Evolutionary conservation across 2,113 vertebrate genomes (phyloP).

Genomic region (Chlorodrepanis virens): DNA sequence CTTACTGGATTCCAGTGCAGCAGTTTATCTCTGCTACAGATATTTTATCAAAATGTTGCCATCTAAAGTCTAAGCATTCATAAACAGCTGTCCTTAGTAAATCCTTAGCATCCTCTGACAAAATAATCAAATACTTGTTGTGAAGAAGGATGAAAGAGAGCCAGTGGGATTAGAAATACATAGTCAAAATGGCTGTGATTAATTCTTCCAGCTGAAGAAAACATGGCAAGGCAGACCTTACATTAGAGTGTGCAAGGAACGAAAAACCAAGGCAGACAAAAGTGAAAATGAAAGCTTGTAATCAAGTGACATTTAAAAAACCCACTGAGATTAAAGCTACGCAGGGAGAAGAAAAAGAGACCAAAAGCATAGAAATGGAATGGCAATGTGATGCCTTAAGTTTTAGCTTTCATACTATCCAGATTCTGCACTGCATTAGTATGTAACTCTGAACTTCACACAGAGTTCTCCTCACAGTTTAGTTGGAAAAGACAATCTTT

Average conservation of each 20-base stretch:
- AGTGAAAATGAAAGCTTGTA: background rate
- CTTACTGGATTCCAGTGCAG: background rate
- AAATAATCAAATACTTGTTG: background rate
- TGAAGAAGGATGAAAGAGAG: background rate
- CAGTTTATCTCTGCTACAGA: background rate
- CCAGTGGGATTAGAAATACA: background rate
- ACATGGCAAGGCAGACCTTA: background rate
- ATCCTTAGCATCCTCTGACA: background rate
- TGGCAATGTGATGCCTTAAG: background rate
- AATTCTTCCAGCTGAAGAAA: background rate
- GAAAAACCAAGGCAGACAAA: background rate
- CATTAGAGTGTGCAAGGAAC: fast-evolving
- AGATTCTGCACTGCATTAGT: background rate
- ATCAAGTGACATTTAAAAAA: background rate
- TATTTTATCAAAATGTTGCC: background rate
- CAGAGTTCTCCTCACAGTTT: background rate
- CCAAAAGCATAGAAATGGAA: background rate
- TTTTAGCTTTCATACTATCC: background rate
- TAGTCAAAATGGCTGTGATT: background rate
- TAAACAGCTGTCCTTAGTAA: background rate
- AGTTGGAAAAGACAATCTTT: background rate
- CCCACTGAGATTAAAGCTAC: background rate
- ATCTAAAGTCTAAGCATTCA: background rate
- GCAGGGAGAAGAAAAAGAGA: background rate
- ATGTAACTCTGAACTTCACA: background rate